These are phyloP conservation scores for Rugalucina vietnamica DNA, from an alignment of 2,888 invertebrate genomes.

Conservation along the genomic window DNA sequence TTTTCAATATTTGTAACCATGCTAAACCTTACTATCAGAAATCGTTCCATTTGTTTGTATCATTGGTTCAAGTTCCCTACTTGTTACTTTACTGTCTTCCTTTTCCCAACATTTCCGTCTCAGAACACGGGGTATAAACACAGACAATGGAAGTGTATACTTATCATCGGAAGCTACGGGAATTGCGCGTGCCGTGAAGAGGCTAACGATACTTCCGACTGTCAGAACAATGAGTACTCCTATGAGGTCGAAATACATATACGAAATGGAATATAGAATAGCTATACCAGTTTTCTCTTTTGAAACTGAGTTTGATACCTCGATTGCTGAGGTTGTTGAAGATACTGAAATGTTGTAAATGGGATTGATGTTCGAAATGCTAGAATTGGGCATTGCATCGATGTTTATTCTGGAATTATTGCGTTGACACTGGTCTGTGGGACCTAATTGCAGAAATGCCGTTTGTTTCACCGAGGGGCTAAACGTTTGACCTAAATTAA, in stretches of 20 bases:
- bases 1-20: no score
- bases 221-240: background rate
- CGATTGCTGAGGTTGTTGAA: background rate
- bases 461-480: conserved; percentile 6
- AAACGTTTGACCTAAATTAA: conserved; percentile 33
- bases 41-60: no score
- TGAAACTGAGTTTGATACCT: background rate
- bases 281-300: background rate
- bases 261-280: conserved; percentile 9
- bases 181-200: background rate
- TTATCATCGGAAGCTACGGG: background rate
- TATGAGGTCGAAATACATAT: conserved; percentile 8
- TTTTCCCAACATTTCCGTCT: background rate
- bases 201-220: background rate
- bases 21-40: no score
- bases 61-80: background rate
- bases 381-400: background rate
- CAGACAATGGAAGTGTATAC: background rate
- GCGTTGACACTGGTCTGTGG: background rate
- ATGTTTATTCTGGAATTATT: background rate
- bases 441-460: conserved; percentile 26
- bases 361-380: background rate
- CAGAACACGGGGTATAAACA: background rate
- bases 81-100: background rate
- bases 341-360: background rate